Conservation (phyloP, 2,797 vertebrate species). For the Phylloscopus collybita region DNA sequence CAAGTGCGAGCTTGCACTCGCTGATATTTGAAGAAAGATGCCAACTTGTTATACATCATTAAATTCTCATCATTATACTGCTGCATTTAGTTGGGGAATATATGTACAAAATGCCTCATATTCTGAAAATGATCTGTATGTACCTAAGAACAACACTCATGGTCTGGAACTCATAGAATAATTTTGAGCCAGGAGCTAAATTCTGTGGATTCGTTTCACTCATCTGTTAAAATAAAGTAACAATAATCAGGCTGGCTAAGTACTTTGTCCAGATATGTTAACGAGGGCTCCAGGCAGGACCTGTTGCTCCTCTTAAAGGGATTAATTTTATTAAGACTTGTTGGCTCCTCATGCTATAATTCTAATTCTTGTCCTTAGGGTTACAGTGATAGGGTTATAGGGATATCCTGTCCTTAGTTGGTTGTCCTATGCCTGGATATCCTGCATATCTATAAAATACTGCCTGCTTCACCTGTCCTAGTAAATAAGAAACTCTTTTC, state of each 20-base stretch:
- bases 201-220: background rate
- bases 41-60: background rate
- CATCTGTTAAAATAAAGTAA: background rate
- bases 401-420: background rate
- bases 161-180: background rate
- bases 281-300: background rate
- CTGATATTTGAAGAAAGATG: background rate
- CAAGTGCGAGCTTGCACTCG: rapidly evolving
- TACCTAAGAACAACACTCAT: background rate
- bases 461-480: background rate
- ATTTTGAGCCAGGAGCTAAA: background rate
- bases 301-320: background rate
- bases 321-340: background rate
- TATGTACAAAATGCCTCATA: background rate
- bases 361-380: background rate
- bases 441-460: background rate
- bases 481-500: background rate
- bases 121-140: background rate
- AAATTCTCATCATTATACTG: background rate
- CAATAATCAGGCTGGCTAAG: background rate
- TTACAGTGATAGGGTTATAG: no score
- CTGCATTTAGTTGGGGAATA: background rate
- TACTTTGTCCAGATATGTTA: background rate
- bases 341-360: background rate
- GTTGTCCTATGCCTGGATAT: background rate